Evolutionary conservation across 92 coral and sea anemone species (phyloP).

Genomic region (Muricea muricata): DNA sequence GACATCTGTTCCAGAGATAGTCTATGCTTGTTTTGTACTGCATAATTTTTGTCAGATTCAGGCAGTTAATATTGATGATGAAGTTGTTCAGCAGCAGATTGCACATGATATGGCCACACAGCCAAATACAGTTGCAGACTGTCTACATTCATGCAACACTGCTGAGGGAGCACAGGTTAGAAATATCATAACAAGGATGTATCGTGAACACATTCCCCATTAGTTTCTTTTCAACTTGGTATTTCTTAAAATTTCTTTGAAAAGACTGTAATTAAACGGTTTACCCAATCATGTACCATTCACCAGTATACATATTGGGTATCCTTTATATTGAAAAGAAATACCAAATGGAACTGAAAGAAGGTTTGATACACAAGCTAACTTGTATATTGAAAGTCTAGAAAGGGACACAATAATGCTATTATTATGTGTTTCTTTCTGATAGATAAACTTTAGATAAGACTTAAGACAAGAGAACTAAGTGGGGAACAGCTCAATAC

Average conservation of each 20-base stretch:
- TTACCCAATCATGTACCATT: too few species aligned
- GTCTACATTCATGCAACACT: slow-evolving; percentile 12
- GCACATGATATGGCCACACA: slow-evolving; percentile 31
- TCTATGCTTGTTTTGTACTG: slow-evolving; percentile 32
- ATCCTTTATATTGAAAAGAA: neutral
- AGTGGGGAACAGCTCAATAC: neutral
- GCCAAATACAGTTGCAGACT: neutral
- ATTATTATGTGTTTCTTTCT: neutral
- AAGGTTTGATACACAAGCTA: neutral
- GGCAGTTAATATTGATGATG: slow-evolving; percentile 13
- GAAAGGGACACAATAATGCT: neutral
- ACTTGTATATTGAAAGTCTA: neutral
- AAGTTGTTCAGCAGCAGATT: slow-evolving; percentile 35
- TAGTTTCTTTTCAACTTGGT: neutral
- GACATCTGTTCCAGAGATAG: neutral
- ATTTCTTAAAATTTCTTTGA: neutral
- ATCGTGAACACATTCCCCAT: slow-evolving; percentile 13
- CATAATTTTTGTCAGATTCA: slow-evolving; percentile 46
- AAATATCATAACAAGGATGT: slow-evolving; percentile 14
- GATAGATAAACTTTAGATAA: neutral
- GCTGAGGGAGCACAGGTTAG: neutral
- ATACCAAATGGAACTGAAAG: neutral
- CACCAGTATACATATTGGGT: neutral
- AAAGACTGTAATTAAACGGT: neutral
- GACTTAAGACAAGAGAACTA: neutral